These are phyloP conservation scores for Enteromius fasciolatus DNA, from an alignment of 2,797 vertebrate genomes.

Conservation along the genomic window DNA sequence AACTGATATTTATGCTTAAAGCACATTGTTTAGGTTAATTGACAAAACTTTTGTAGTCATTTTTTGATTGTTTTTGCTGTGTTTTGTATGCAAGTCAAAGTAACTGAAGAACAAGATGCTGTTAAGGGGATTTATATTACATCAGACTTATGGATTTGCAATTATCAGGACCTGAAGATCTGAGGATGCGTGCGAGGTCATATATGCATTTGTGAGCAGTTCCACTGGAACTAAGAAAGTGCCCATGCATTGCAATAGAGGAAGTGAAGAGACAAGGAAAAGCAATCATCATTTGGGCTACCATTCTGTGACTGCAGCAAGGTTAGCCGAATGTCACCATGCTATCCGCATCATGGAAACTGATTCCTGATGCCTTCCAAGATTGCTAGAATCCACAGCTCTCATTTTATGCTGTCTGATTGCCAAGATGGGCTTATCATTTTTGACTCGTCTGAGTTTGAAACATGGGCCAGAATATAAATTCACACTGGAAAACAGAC, in stretches of 20 bases:
- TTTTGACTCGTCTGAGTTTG: slow-evolving; percentile 32
- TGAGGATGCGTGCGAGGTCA: slow-evolving; percentile 7
- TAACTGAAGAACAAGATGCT: neutral
- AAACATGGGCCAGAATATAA: slow-evolving; percentile 37
- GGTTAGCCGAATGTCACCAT: slow-evolving; percentile 69
- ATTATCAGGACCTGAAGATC: slow-evolving; percentile 10
- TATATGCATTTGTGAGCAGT: slow-evolving; percentile 39
- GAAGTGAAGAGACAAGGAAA: slow-evolving; percentile 75
- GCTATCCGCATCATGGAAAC: slow-evolving; percentile 64
- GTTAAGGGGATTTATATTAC: neutral
- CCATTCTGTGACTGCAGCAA: slow-evolving; percentile 66
- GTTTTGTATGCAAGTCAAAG: neutral
- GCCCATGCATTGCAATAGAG: slow-evolving; percentile 25
- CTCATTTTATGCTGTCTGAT: slow-evolving; percentile 43
- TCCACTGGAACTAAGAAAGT: slow-evolving; percentile 27
- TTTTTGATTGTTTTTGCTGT: neutral
- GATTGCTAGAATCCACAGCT: slow-evolving; percentile 60
- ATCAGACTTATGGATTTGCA: slow-evolving; percentile 20
- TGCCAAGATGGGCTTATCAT: slow-evolving; percentile 49
- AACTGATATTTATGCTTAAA: neutral
- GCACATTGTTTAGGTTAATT: neutral
- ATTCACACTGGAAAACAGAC: neutral
- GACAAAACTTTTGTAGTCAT: neutral
- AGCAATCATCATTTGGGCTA: slow-evolving; percentile 77
- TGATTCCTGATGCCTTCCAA: slow-evolving; percentile 66